Conservation (phyloP, 2,888 invertebrate species). For the Aricia artaxerxes region DNA sequence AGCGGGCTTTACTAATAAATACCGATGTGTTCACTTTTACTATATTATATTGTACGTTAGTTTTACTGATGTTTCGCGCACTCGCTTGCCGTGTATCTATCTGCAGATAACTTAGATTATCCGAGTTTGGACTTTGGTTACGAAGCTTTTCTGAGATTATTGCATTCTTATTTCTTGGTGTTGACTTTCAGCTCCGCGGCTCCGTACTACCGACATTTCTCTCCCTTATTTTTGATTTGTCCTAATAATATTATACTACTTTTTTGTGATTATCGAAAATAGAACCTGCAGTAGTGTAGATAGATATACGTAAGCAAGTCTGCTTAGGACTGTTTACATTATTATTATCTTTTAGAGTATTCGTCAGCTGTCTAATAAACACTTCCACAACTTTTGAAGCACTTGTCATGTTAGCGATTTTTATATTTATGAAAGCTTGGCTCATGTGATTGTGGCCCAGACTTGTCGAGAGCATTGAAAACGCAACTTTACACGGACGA, state of each 20-base stretch:
- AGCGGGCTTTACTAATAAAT: slow-evolving; percentile 45
- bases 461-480: slow-evolving; percentile 39
- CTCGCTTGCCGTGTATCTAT: slow-evolving; percentile 40
- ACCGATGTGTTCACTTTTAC: slow-evolving; percentile 27
- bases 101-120: slow-evolving; percentile 30
- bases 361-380: slow-evolving; percentile 39
- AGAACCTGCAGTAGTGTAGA: slow-evolving; percentile 36
- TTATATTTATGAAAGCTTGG: slow-evolving; percentile 49
- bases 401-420: slow-evolving; percentile 54
- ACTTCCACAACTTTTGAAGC: slow-evolving; percentile 49
- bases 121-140: not conserved
- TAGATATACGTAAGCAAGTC: slow-evolving; percentile 38
- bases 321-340: slow-evolving; percentile 33
- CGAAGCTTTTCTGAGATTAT: slow-evolving; percentile 1
- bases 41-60: slow-evolving; percentile 31
- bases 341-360: slow-evolving; percentile 34
- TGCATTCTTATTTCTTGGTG: slow-evolving; percentile 4
- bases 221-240: not conserved
- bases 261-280: slow-evolving; percentile 26
- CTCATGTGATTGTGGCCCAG: slow-evolving; percentile 52
- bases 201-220: not conserved
- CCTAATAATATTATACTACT: not conserved
- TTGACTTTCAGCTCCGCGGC: not conserved
- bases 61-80: slow-evolving; percentile 34
- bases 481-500: not conserved